Evolutionary conservation across 2,113 vertebrate species (phyloP), one percentile per base, ranked within the genome.

Genomic region (Platanista minor): DNA sequence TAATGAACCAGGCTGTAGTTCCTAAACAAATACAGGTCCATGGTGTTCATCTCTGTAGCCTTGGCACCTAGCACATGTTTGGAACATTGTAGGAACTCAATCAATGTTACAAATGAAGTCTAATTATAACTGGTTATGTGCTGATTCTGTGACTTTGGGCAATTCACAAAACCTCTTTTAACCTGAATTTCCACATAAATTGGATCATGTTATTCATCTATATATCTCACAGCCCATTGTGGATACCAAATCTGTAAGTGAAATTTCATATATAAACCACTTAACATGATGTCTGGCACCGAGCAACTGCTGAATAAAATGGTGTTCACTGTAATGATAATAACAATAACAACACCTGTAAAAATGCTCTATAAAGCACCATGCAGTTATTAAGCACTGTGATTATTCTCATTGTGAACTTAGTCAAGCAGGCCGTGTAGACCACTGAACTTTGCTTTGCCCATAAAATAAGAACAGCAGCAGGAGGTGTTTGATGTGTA

Each of bases 141-240:
- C 13, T 33, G 21, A 88, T 67, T 90, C 66, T 89, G 39, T 69
- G 57, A 43, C 67, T 86, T 72, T 96, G 69, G 43, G 9, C 61
- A 78, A 82, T 13, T 90, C 62, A 43, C 27, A 52, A 93, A 84
- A 31, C 43, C 29, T 74, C 64, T 10, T 39, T 49, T 46, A 72
- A 86, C 15, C 39, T 81, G 62, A 82, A 95, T 86, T 94, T 96
- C 59, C 41, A 64, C 43, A 46, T 89, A 72, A 86, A 81, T 69
- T 72, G 31, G 41, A 75, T 49, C 52, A 21, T 62, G 31, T 62
- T 29, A 72, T 20, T 66, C 67, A 78, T 69, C 33, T 36, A 27
- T 43, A 62, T 21, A 31, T 49, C 64, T 80, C 62, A 54, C 2
- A 80, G n/a, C 21, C 66, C 59, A 52, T 13, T 39, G 82, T 84